These are phyloP conservation scores for Ormyrus thymus DNA, from an alignment of 2,888 invertebrate species.

Conservation along the genomic window DNA sequence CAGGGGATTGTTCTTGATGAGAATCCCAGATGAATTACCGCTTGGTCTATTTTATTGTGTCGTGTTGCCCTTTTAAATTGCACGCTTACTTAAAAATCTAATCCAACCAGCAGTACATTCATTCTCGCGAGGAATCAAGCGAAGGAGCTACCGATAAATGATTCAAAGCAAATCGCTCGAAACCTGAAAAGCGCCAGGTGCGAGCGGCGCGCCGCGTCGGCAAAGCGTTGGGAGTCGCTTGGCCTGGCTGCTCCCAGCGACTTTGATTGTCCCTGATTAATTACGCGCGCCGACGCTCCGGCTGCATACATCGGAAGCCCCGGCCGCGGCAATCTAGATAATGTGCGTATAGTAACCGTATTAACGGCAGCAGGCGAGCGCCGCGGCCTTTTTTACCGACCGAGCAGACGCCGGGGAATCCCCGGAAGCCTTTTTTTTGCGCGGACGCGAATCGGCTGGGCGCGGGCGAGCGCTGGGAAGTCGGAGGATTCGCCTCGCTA, in stretches of 20 bases:
- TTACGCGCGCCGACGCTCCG: conserved; percentile 64
- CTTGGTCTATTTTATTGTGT: too few relatives aligned
- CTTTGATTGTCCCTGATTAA: conserved; percentile 75
- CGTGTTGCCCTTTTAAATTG: too few relatives aligned
- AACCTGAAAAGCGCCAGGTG: background rate
- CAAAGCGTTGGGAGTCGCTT: conserved; percentile 69
- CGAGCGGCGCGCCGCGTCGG: background rate
- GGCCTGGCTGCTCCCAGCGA: conserved; percentile 69
- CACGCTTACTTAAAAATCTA: too few relatives aligned
- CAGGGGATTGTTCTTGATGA: background rate
- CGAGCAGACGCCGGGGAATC: conserved; percentile 29
- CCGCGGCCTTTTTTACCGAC: conserved; percentile 59
- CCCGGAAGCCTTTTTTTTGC: conserved; percentile 6
- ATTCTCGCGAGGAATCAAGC: too few relatives aligned
- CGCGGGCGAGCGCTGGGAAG: background rate
- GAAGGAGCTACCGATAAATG: too few relatives aligned
- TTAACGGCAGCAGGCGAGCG: conserved; percentile 63
- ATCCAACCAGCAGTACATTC: too few relatives aligned
- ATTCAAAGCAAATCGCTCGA: too few relatives aligned
- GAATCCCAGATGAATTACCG: background rate
- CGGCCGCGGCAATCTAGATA: conserved; percentile 72
- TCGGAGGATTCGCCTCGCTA: background rate
- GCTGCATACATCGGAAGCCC: conserved; percentile 55
- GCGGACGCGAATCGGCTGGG: background rate
- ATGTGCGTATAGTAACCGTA: conserved; percentile 67